Base-by-base conservation (phyloP, 2,888 invertebrate species). In the Teleiodes luculella region DNA sequence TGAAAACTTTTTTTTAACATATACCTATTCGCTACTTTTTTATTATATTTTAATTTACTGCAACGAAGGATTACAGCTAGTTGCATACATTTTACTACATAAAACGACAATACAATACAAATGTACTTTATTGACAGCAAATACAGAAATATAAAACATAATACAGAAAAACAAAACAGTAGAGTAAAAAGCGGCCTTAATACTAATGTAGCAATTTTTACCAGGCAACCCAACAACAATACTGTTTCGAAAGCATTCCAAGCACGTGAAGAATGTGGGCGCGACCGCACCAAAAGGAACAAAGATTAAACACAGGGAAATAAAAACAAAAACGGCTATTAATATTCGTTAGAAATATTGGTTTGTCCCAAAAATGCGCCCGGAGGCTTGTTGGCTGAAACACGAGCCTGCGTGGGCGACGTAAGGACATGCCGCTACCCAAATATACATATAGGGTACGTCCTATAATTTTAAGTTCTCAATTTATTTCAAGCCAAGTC, bases 281-380 rank as follows among this genome's bases (percentile, higher is more conserved):
- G 70, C 72, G 78, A 65, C 74, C 67, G 66, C 55, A 64, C 59
- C 59, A 60, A 65, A 65, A 64, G 65, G 66, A 74, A 81, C 70
- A 77, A 78, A 76, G 77, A 82, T 78, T 76, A 75, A 77, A 77
- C 62, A 71, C 63, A 58, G 63, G 66, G 68, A 72, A 83, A 85
- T 74, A 81, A 82, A 77, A 83, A 78, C 78, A 86, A 82, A 86
- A 83, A 65, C 65, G 62, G 76, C 83, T 79, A 87, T 87, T 88
- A 88, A 88, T 88, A 88, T 85, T 88, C 84, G 86, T 87, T 89
- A 86, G 85, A 87, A 82, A 83, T 87, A 88, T 87, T 86, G 86
- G 87, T 85, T 87, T 88, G 86, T 87, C 86, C 86, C 85, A 84
- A 88, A 87, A 81, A 84, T 83, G 81, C 74, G 86, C 86, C 88